Percentiles rank a stretch among this genome's conserved stretches.
These are phyloP conservation scores for Wasmannia auropunctata DNA, from an alignment of 1,140 invertebrate species.

Conservation along the genomic window DNA sequence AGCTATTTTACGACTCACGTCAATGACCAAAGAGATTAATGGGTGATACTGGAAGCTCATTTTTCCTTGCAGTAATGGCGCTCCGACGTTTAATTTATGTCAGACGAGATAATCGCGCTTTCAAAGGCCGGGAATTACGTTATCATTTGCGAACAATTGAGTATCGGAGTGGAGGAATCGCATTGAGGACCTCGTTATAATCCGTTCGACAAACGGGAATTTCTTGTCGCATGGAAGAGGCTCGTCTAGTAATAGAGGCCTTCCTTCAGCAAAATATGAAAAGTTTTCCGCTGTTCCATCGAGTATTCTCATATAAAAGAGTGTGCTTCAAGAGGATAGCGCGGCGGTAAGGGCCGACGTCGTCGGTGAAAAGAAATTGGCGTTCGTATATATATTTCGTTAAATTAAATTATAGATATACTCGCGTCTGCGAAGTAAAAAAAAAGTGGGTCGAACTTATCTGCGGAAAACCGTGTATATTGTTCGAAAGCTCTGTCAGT, in stretches of 20 bases:
- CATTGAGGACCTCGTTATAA: slow-evolving; percentile 27
- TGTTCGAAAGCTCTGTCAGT: not conserved
- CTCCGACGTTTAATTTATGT: slow-evolving; percentile 31
- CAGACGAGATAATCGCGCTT: slow-evolving; percentile 37
- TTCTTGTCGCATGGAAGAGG: not conserved
- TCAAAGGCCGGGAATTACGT: slow-evolving; percentile 14
- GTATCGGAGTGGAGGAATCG: slow-evolving; percentile 1
- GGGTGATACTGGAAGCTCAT: not conserved
- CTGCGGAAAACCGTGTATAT: not conserved
- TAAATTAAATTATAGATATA: not conserved
- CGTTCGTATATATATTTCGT: not conserved
- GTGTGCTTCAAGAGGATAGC: not conserved
- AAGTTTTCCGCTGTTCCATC: slow-evolving; percentile 4
- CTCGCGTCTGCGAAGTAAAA: too few relatives aligned
- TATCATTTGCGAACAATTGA: slow-evolving; percentile 23
- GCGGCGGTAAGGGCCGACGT: not conserved
- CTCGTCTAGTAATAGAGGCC: slow-evolving; percentile 19
- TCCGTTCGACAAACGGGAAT: not conserved
- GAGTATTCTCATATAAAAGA: not conserved
- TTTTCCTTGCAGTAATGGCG: not conserved
- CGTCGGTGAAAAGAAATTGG: not conserved
- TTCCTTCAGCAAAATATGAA: slow-evolving; percentile 12
- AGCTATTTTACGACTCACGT: slow-evolving; percentile 10
- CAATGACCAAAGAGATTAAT: slow-evolving; percentile 36
- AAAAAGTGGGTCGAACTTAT: not conserved